Percentiles rank a stretch among this genome's conserved stretches.
These are phyloP conservation scores for Philhelius pedissequus DNA, from an alignment of 2,888 invertebrate genomes.

Conservation along the genomic window DNA sequence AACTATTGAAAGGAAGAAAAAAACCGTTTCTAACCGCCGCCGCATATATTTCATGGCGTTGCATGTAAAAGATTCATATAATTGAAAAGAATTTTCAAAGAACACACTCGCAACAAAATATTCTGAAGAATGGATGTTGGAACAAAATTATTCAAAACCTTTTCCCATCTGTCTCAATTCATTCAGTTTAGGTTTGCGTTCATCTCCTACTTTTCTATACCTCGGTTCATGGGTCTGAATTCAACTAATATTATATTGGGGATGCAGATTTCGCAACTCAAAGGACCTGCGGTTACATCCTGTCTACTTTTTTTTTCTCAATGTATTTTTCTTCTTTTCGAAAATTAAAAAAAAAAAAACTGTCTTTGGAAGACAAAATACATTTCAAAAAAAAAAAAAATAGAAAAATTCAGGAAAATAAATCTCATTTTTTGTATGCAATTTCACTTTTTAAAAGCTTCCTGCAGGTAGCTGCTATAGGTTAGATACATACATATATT, in stretches of 20 bases:
- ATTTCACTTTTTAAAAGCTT: conserved; percentile 67
- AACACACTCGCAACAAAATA: conserved; percentile 55
- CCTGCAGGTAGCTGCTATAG: conserved; percentile 48
- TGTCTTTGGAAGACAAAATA: conserved; percentile 22
- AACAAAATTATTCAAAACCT: conserved; percentile 63
- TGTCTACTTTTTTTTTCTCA: conserved; percentile 35
- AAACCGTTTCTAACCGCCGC: conserved; percentile 25
- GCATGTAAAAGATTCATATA: conserved; percentile 51
- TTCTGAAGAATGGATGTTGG: conserved; percentile 35
- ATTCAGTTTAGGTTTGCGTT: neutral
- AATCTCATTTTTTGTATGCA: conserved; percentile 67
- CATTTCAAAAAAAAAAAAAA: neutral
- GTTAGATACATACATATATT: too few relatives aligned
- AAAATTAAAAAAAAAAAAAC: conserved; percentile 6
- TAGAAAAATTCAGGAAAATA: conserved; percentile 56
- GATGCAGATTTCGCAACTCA: conserved; percentile 52
- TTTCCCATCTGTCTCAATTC: conserved; percentile 29
- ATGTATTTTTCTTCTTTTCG: conserved; percentile 23
- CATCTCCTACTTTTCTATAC: neutral
- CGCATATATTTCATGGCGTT: conserved; percentile 31
- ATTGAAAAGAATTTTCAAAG: conserved; percentile 67
- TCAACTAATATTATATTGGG: conserved; percentile 32
- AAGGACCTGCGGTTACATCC: conserved; percentile 68
- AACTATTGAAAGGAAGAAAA: neutral
- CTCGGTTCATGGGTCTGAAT: conserved; percentile 4